Evolutionary conservation across 35 echinoderm and acorn worm species (phyloP).

Genomic region (Lytechinus variegatus): DNA sequence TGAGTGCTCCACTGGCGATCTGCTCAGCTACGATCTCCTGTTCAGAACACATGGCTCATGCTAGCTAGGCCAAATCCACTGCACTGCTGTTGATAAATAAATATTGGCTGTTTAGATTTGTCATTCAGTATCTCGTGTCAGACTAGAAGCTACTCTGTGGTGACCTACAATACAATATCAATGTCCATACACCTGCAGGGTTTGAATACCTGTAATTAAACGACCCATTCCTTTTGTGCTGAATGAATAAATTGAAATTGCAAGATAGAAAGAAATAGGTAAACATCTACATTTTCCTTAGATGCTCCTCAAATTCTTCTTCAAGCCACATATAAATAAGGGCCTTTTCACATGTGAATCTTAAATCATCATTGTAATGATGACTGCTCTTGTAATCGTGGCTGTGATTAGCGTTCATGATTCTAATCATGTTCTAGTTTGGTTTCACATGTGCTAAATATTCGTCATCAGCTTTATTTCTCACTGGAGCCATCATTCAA

Average conservation of each 20-base stretch:
- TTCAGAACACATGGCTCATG: not conserved
- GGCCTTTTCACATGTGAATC: too few relatives aligned
- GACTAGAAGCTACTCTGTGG: not conserved
- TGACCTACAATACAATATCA: not conserved
- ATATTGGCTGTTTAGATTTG: slow-evolving; percentile 4
- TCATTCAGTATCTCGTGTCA: not conserved
- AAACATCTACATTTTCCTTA: too few relatives aligned
- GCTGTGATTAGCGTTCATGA: too few relatives aligned
- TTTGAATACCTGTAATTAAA: too few relatives aligned
- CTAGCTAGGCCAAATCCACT: not conserved
- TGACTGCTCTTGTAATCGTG: too few relatives aligned
- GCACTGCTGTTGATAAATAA: slow-evolving; percentile 11
- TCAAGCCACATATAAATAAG: too few relatives aligned
- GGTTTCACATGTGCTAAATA: too few relatives aligned
- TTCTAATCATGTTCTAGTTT: too few relatives aligned
- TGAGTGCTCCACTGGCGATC: not conserved
- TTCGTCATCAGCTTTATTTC: too few relatives aligned
- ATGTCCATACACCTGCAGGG: not conserved
- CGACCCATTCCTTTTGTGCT: not conserved
- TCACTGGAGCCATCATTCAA: too few relatives aligned
- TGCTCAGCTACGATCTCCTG: not conserved
- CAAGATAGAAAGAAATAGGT: not conserved
- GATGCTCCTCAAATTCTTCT: too few relatives aligned
- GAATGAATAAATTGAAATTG: not conserved
- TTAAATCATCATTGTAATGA: too few relatives aligned